Percentiles rank a stretch among this genome's conserved stretches.
Conservation (phyloP, 2,113 vertebrate genomes). For the Lepus europaeus region DNA sequence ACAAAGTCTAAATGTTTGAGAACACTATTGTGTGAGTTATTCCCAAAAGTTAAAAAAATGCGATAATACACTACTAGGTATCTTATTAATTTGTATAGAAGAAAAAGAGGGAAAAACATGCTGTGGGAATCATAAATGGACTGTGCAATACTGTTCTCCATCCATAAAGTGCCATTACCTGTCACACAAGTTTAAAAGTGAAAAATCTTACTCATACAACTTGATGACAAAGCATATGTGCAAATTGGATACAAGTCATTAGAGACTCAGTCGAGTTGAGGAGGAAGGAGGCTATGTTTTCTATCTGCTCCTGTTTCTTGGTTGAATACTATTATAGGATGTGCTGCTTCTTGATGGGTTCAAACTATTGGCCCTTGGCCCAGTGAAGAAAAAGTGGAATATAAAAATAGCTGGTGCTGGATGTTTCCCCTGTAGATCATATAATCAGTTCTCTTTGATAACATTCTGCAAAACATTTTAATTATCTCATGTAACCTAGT, state of each 20-base stretch:
- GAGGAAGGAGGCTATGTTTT: neutral
- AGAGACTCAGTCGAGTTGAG: neutral
- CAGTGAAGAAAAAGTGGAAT: constrained; percentile 66
- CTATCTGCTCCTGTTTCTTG: neutral
- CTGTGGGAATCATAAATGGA: neutral
- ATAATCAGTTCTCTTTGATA: constrained; percentile 76
- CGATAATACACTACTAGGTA: neutral
- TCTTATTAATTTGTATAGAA: neutral
- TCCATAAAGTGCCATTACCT: neutral
- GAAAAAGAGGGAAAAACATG: neutral
- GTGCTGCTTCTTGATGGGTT: constrained; percentile 76
- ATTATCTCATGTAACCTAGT: neutral
- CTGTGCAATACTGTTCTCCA: neutral
- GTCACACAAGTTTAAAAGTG: constrained; percentile 36
- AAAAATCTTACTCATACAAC: neutral
- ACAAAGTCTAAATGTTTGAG: neutral
- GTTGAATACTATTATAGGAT: constrained; percentile 71
- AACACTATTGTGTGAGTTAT: neutral
- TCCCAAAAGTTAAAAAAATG: neutral
- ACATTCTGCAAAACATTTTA: constrained; percentile 51
- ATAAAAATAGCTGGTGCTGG: constrained; percentile 78
- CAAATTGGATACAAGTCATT: neutral
- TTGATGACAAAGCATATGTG: neutral
- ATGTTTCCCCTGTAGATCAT: constrained; percentile 68
- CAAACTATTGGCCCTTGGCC: constrained; percentile 77